Evolutionary conservation across 2,888 invertebrate species (phyloP).

Genomic region (Dasysyrphus albostriatus): DNA sequence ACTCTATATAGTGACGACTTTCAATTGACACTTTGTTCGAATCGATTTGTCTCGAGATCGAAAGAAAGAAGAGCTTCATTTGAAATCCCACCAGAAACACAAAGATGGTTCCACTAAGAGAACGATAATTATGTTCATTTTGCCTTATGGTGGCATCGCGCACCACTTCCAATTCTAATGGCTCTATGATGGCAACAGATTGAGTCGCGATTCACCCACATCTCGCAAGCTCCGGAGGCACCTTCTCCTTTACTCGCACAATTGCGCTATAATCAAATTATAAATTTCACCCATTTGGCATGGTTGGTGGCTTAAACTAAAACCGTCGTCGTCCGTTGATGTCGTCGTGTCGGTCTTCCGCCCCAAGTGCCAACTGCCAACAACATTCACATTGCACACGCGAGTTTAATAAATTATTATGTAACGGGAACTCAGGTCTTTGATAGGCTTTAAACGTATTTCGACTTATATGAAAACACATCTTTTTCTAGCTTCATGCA

Average conservation of each 20-base stretch:
- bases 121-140: slow-evolving; percentile 54
- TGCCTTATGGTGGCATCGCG: slow-evolving; percentile 13
- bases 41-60: slow-evolving; percentile 30
- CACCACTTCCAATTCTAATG: slow-evolving; percentile 56
- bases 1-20: slow-evolving; percentile 35
- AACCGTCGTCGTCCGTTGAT: neutral
- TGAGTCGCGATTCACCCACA: slow-evolving; percentile 52
- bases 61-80: slow-evolving; percentile 10
- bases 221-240: slow-evolving; percentile 12
- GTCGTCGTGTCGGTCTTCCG: slow-evolving; percentile 7
- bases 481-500: slow-evolving; percentile 5
- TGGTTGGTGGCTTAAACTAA: slow-evolving; percentile 38
- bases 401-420: slow-evolving; percentile 68
- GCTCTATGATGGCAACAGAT: slow-evolving; percentile 20
- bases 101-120: slow-evolving; percentile 12
- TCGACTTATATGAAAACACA: neutral
- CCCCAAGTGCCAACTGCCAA: slow-evolving; percentile 43
- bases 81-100: slow-evolving; percentile 6
- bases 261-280: slow-evolving; percentile 67
- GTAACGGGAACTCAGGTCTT: slow-evolving; percentile 71
- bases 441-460: neutral
- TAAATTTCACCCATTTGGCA: slow-evolving; percentile 69
- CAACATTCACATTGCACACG: slow-evolving; percentile 55
- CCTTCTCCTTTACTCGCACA: slow-evolving; percentile 17
- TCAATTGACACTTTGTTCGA: slow-evolving; percentile 66